phyloP scores from a whole-genome alignment of 2,888 invertebrate species.

The Nysson spinosus region DNA sequence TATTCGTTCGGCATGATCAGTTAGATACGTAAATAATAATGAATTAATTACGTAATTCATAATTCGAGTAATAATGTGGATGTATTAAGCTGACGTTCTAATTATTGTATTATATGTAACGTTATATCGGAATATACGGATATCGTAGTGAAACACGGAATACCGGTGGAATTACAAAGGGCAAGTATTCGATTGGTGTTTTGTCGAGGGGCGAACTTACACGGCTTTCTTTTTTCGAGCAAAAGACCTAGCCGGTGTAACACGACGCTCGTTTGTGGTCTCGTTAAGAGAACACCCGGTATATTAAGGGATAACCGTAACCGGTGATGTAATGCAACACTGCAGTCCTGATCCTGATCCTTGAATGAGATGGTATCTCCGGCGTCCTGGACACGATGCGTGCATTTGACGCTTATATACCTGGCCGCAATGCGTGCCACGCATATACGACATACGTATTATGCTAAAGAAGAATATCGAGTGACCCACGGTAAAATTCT shows the following conservation, averaged over 20 bases:
- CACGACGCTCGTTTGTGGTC: conserved; percentile 70
- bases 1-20: no score
- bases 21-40: no score
- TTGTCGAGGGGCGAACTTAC: neutral
- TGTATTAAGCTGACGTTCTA: conserved; percentile 16
- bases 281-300: conserved; percentile 73
- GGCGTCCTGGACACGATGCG: conserved; percentile 49
- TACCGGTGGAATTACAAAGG: neutral
- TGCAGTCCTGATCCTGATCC: conserved; percentile 70
- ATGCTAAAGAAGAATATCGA: conserved; percentile 45
- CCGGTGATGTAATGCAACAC: conserved; percentile 73
- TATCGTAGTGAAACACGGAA: neutral
- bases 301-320: conserved; percentile 72
- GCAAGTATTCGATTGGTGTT: no score
- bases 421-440: conserved; percentile 26
- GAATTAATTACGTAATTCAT: no score
- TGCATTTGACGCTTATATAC: conserved; percentile 39
- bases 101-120: conserved; percentile 22
- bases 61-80: conserved; percentile 14
- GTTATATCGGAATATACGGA: conserved; percentile 6
- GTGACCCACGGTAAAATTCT: conserved; percentile 47
- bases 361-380: conserved; percentile 72
- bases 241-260: conserved; percentile 52
- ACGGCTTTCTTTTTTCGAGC: conserved; percentile 6
- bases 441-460: conserved; percentile 44